phyloP scores from a whole-genome alignment of 2,888 invertebrate species.

The Ectobius pallidus region DNA sequence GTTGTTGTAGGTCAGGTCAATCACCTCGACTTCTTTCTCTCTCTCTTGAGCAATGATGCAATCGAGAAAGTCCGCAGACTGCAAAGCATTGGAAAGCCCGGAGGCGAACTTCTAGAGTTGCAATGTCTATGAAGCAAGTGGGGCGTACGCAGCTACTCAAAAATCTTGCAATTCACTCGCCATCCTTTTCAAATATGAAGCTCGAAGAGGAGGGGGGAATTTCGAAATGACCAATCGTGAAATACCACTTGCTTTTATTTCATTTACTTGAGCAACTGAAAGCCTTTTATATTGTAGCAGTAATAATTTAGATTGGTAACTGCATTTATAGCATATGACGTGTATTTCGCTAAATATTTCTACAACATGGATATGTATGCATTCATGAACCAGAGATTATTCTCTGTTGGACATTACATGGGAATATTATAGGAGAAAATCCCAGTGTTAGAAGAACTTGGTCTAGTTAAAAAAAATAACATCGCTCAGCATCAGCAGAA shows the following conservation, averaged over 20 bases:
- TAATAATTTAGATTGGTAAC: constrained; percentile 21
- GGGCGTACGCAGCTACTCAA: constrained; percentile 28
- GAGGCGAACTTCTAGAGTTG: background rate
- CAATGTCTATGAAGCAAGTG: constrained; percentile 13
- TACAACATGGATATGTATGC: too few relatives aligned
- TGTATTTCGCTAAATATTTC: too few relatives aligned
- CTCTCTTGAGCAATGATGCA: constrained; percentile 3
- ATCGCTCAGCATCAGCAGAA: too few relatives aligned
- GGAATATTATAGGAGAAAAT: too few relatives aligned
- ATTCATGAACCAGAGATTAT: too few relatives aligned
- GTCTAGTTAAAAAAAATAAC: too few relatives aligned
- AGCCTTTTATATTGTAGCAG: constrained; percentile 12
- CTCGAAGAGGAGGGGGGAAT: background rate
- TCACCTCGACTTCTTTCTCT: constrained; percentile 25
- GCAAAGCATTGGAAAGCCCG: constrained; percentile 12
- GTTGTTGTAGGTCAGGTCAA: constrained; percentile 39
- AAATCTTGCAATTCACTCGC: constrained; percentile 38
- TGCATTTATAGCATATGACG: too few relatives aligned
- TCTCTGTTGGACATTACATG: too few relatives aligned
- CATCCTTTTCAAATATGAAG: constrained; percentile 33
- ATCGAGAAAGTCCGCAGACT: constrained; percentile 17
- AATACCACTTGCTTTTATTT: constrained; percentile 40
- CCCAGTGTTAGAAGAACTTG: too few relatives aligned
- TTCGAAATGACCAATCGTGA: constrained; percentile 38
- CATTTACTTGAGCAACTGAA: constrained; percentile 39